Evolutionary conservation across 2,888 invertebrate genomes (phyloP), one percentile per base, ranked within the genome.

Genomic region (Pelosia muscerda): DNA sequence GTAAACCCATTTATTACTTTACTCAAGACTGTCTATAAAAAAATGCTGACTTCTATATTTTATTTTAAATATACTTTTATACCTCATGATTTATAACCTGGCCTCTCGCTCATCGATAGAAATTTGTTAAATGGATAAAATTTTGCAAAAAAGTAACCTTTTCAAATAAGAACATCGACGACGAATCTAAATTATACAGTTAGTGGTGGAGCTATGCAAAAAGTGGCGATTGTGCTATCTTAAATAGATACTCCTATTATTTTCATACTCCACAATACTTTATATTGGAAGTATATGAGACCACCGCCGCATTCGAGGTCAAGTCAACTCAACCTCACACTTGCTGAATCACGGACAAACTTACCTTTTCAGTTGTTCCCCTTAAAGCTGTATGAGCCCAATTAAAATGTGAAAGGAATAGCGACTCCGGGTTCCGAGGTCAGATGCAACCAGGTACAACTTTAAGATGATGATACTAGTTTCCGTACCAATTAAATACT

Each of bases 1-100:
- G 42, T 62, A 71, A 68, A 75, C 71, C 71, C 66, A 31, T 77
- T 79, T 75, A 76, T 66, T 73, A 69, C 72, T 69, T 22, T 38
- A 62, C 62, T 71, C 28, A 63, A 67, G 58, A 56, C 62, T 70
- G 34, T 57, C 65, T 63, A 61, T 59, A 31, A 65, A 34, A 38
- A 62, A 63, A 11, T 13, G 26, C 42, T 28, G 61, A 63, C 63
- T 59, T 55, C 2, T 5, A 25, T 62, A 49, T n/a, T 66, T 74
- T 62, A 49, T n/a, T 66, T 74, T 26, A 54, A 69, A 67, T 34
- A 15, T 25, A 26, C 55, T 70, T 68, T 63, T 23, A 63, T 57
- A 34, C 38, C 69, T 55, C 10, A 57, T 66, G 64, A 58, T 49
- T 61, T 55, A 69, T 53, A 22, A 56, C 10, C 38, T 25, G 23